Base-by-base conservation (phyloP, 2,888 invertebrate species). In the Drosophila mayaguana region DNA sequence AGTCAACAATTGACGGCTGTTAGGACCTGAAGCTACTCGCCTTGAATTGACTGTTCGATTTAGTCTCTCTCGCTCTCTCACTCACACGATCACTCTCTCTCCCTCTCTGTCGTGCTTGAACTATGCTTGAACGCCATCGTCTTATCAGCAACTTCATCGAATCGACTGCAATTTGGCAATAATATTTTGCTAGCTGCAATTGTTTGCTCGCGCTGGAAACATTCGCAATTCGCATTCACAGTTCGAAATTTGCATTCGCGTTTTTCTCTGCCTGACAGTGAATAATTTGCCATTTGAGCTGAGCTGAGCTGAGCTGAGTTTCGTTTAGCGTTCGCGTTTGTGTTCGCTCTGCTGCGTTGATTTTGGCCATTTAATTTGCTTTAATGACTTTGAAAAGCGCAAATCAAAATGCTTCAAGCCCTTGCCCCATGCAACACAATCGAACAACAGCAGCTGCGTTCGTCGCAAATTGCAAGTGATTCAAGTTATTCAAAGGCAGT, bases 11-110 rank as follows among this genome's bases (percentile, higher is more conserved):
- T 88, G 86, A 77, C 86, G 81, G 77, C 84, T 72, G 80, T 85
- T 88, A 89, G 88, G 89, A 88, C 89, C 89, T 86, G 82, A 83
- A 88, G 89, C 89, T 82, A 85, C 86, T 88, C 69, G 83, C 85
- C 88, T 88, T 86, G 86, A 85, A 87, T 63, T 63, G 38, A 25
- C 63, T 42, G 20, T 40, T 42, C 38, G 38, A 67, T 60, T 63
- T 42, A 38, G 48, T 32, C n/a, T 28, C 40, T 3, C 54, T n/a
- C 40, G 1, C 36, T 38, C 36, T 0, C 12, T 34, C 34, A 0
- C 36, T 16, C 51, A 1, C 51, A 2, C 36, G 5, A n/a, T 28
- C 20, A 14, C 34, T 34, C 51, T 20, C 22, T 3, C 50, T 69
- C 22, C 42, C 43, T 8, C 1, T 22, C 22, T 22, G 6, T 22